Evolutionary conservation across 2,113 vertebrate genomes (phyloP), one percentile per base, ranked within the genome.

Genomic region (Irena cyanogastra): DNA sequence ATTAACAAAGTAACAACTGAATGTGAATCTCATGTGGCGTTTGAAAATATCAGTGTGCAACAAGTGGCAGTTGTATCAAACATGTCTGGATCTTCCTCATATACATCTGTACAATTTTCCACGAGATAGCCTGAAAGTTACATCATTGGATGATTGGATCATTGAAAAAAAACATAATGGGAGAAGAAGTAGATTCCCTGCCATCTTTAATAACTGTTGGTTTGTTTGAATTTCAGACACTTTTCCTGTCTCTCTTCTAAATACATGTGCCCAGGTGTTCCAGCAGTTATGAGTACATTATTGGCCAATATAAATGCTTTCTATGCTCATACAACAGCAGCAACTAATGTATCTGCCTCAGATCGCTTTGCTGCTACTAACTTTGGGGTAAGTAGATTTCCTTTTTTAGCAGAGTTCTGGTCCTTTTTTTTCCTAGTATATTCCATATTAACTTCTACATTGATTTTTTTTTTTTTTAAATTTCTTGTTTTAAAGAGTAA

Each of bases 261-360:
- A 90, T 99, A 99, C 97, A 99, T 99, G 99, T 99, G 99, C 83
- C 98, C 99, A 3, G 98, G 99, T 30, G 99, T 99, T 60, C 99
- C 99, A 69, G 99, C 99, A 35, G 99, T 99, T 94, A 99, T 99
- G 99, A 99, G 99, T 83, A 99, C 98, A 10, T 89, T 99, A 97
- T 94, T 99, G 87, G 99, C 99, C 44, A 99, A 99, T 86, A 99
- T 99, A 88, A 99, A 99, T 23, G 99, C 99, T 69, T 99, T 99
- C 96, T 99, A 99, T n/a, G 99, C 99, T 63, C 99, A 99, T 91
- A 99, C 99, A 28, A 99, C 99, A 27, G 98, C 98, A 93, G 98
- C 98, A 92, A 99, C 99, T n/a, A 99, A 99, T 57, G 99, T 99
- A 20, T 99, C 99, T 8, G 99, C 99, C 47, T 99, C 99, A 6